These are phyloP conservation scores for Dynastes hyllus DNA, from an alignment of 2,888 invertebrate genomes.

Conservation along the genomic window DNA sequence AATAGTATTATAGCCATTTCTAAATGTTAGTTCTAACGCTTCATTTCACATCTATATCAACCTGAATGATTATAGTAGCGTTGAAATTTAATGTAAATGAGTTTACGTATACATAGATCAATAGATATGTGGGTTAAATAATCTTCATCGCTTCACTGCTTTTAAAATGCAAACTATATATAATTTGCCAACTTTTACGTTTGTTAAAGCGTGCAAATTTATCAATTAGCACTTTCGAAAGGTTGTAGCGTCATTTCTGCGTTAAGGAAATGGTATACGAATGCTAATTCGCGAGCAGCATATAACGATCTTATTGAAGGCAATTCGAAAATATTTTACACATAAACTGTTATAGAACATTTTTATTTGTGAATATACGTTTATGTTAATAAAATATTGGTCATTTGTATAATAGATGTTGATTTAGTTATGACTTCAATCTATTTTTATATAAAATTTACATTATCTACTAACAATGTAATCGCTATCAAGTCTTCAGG, in stretches of 20 bases:
- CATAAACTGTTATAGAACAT: neutral
- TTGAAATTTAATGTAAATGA: conserved; percentile 9
- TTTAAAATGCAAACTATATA: neutral
- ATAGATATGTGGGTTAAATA: conserved; percentile 22
- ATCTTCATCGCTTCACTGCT: neutral
- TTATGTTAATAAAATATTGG: no score
- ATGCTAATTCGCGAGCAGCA: neutral
- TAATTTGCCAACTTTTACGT: conserved; percentile 22
- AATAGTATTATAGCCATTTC: no score
- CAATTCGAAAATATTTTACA: neutral
- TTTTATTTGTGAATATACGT: no score
- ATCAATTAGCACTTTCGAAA: conserved; percentile 23
- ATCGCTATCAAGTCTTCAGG: no score
- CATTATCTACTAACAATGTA: no score
- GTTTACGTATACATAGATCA: conserved; percentile 22
- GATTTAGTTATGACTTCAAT: no score
- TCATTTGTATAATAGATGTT: no score
- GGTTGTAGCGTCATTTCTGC: neutral
- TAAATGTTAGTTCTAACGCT: no score
- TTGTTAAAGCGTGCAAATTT: neutral
- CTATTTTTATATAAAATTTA: no score
- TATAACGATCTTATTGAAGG: neutral
- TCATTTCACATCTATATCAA: no score
- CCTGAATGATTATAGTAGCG: neutral
- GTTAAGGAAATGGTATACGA: neutral